Percentiles rank a stretch among this genome's conserved stretches.
phyloP scores from a whole-genome alignment of 2,113 vertebrate genomes.

The Seriola aureovittata region DNA sequence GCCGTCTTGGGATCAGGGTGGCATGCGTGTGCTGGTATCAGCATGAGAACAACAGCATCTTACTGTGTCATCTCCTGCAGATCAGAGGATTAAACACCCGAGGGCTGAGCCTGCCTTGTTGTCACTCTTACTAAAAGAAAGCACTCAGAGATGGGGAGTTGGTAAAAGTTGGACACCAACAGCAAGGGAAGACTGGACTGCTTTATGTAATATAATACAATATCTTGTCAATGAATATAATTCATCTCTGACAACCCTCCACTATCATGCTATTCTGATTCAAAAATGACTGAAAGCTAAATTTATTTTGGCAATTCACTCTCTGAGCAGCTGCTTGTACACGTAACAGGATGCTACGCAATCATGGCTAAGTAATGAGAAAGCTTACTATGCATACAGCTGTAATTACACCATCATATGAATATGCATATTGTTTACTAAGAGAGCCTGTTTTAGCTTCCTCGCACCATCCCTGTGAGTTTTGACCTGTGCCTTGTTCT shows the following conservation, averaged over 20 bases:
- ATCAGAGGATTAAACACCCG: slow-evolving; percentile 77
- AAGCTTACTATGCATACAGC: slow-evolving; percentile 13
- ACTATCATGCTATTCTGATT: slow-evolving; percentile 28
- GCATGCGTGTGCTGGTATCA: slow-evolving; percentile 27
- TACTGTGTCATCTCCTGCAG: slow-evolving; percentile 72
- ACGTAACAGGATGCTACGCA: slow-evolving; percentile 10
- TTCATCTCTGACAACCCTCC: background rate
- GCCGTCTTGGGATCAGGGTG: slow-evolving; percentile 26
- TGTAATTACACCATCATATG: slow-evolving; percentile 26
- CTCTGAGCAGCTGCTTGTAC: slow-evolving; percentile 22
- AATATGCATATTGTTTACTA: background rate
- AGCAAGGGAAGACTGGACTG: background rate
- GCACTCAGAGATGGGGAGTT: slow-evolving; percentile 31
- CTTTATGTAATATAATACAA: background rate
- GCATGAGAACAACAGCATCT: slow-evolving; percentile 71
- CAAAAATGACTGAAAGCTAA: slow-evolving; percentile 38
- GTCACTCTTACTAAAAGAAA: slow-evolving; percentile 61
- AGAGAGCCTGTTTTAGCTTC: slow-evolving; percentile 30
- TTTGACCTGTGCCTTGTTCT: slow-evolving; percentile 56
- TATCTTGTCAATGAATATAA: slow-evolving; percentile 1
- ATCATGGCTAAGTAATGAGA: slow-evolving; percentile 34
- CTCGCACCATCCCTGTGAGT: slow-evolving; percentile 27
- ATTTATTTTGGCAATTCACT: slow-evolving; percentile 36
- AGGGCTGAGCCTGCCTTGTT: slow-evolving; percentile 59
- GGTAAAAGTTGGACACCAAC: slow-evolving; percentile 33